Conservation (phyloP, 2,888 invertebrate genomes). For the Caenorhabditis sp. region DNA sequence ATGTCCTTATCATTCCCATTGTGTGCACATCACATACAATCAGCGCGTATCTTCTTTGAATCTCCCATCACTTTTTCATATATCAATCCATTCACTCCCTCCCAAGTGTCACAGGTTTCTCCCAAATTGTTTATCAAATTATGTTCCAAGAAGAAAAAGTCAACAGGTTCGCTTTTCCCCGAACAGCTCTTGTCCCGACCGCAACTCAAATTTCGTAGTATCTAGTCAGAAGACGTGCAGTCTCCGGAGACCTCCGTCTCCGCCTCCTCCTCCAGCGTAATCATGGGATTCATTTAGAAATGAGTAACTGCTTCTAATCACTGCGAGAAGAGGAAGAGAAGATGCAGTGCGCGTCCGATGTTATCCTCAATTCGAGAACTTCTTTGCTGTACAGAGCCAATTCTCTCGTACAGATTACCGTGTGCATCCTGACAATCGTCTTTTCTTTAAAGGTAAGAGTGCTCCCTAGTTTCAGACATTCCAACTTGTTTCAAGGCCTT, state of each 20-base stretch:
- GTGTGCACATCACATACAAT: too few relatives aligned
- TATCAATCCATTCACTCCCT: too few relatives aligned
- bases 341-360: conserved; percentile 19
- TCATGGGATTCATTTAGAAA: conserved; percentile 3
- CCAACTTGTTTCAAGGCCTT: conserved; percentile 19
- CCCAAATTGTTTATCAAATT: too few relatives aligned
- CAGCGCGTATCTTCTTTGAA: too few relatives aligned
- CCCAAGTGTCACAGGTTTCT: too few relatives aligned
- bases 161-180: too few relatives aligned
- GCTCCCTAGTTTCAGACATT: neutral
- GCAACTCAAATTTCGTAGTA: neutral
- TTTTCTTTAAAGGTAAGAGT: conserved; percentile 17
- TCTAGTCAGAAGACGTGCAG: neutral
- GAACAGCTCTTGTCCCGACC: too few relatives aligned
- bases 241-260: neutral
- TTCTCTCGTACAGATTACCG: conserved; percentile 29
- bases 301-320: conserved; percentile 14
- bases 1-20: too few relatives aligned
- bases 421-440: conserved; percentile 14
- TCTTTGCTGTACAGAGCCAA: conserved; percentile 27
- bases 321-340: too few relatives aligned
- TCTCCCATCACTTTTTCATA: too few relatives aligned
- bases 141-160: too few relatives aligned
- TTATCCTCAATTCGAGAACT: conserved; percentile 6
- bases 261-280: neutral